Evolutionary conservation across 2,888 invertebrate genomes (phyloP), one percentile per base, ranked within the genome.

Genomic region (Luperina nickerlii): DNA sequence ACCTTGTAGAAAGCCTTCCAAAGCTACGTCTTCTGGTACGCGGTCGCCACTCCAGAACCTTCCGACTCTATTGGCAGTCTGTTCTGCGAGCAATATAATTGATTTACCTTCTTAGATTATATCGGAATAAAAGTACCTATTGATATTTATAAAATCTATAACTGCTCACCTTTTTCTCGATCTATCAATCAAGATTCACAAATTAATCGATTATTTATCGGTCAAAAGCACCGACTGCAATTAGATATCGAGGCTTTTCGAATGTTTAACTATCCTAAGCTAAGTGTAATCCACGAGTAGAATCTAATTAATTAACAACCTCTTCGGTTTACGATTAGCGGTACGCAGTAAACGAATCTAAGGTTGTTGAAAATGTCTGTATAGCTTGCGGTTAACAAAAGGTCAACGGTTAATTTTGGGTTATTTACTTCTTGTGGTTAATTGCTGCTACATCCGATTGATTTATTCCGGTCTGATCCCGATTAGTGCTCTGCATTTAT

Each of bases 371-470:
- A 78, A 79, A 87, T 84, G 76, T 75, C 80, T 79, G 32, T 74
- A 82, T 87, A 67, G 38, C 65, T 51, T 76, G 67, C 68, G 68
- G 76, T 83, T 77, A 69, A 45, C 62, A 20, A 69, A 70, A 83
- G 85, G 79, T 76, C 68, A 27, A 42, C n/a, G 68, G 63, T 79
- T 77, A 77, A 83, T 87, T 87, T 87, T 69, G 57, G 71, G 57
- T 71, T 79, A 67, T 78, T 78, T 51, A 51, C 76, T 24, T 38
- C 24, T 68, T 71, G 73, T 66, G 27, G 68, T 62, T 79, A 74
- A 74, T 73, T 73, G 11, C 66, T 63, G 78, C 32, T 72, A 45
- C 74, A 83, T 87, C 71, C 71, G 54, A 87, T 74, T 65, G 32
- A 32, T 32, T 32, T 32, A 32, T 32, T 32, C 0, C 32, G 32